phyloP scores from a whole-genome alignment of 1,140 invertebrate species.

The Choristoneura fumiferana region DNA sequence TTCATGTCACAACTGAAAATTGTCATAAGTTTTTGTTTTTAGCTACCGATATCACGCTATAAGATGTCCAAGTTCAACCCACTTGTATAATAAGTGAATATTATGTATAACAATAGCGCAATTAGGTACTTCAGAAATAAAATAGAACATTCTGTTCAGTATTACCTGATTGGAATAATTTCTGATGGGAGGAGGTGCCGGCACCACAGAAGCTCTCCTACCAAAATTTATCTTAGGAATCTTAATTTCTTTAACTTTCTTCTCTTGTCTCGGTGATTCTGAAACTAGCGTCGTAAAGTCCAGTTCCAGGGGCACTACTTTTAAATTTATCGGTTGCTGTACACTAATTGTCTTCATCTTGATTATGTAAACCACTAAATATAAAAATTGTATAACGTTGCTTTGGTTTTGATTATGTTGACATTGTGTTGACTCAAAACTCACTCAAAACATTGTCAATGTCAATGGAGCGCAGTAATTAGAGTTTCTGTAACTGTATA shows the following conservation, averaged over 20 bases:
- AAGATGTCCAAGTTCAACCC: too few species aligned
- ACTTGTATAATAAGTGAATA: too few species aligned
- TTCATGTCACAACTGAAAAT: too few species aligned
- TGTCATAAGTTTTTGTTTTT: too few species aligned
- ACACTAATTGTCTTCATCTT: slow-evolving; percentile 71
- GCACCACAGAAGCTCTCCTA: slow-evolving; percentile 39
- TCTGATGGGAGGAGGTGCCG: slow-evolving; percentile 43
- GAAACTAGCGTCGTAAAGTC: slow-evolving; percentile 47
- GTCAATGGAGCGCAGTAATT: too few species aligned
- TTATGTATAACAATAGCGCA: too few species aligned
- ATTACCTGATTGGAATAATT: slow-evolving; percentile 42
- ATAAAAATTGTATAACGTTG: neutral
- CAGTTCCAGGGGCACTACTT: slow-evolving; percentile 61
- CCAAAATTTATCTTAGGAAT: slow-evolving; percentile 37
- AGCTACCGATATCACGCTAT: too few species aligned
- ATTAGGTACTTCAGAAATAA: too few species aligned
- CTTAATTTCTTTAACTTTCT: slow-evolving; percentile 46
- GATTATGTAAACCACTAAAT: slow-evolving; percentile 38
- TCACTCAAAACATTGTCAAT: too few species aligned
- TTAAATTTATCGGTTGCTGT: slow-evolving; percentile 62
- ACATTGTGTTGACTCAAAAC: too few species aligned
- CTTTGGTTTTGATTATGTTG: too few species aligned
- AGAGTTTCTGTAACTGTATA: too few species aligned
- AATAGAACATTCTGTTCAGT: neutral
- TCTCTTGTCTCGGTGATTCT: slow-evolving; percentile 32